These are phyloP conservation scores for Andrena flavipes DNA, from an alignment of 2,888 invertebrate genomes.

Conservation along the genomic window DNA sequence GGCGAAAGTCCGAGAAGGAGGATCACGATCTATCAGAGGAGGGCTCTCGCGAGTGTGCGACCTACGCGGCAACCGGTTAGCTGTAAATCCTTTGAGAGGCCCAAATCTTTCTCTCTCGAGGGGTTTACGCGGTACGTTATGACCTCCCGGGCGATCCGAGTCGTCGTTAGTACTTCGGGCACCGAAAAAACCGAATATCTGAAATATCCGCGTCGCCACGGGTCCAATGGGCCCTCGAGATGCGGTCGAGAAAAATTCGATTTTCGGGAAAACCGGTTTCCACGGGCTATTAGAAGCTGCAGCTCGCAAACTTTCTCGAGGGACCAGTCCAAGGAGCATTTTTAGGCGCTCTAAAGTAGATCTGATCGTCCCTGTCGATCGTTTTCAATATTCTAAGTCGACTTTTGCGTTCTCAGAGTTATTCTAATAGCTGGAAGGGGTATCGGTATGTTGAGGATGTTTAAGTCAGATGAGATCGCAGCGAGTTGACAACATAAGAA, in stretches of 20 bases:
- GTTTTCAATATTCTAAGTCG: background rate
- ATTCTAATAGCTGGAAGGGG: no score
- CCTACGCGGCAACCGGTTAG: conserved; percentile 64
- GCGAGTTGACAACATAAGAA: background rate
- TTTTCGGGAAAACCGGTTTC: conserved; percentile 61
- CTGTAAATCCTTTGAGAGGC: conserved; percentile 62
- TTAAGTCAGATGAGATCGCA: background rate
- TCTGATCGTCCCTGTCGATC: background rate
- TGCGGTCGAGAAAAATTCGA: conserved; percentile 32
- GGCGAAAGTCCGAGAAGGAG: conserved; percentile 62
- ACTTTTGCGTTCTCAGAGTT: background rate
- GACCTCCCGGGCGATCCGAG: conserved; percentile 21
- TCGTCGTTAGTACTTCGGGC: background rate
- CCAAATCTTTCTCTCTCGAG: conserved; percentile 56
- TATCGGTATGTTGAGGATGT: no score
- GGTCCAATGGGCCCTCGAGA: background rate
- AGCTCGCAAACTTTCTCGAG: conserved; percentile 37
- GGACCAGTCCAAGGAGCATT: background rate
- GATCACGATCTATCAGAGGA: conserved; percentile 59
- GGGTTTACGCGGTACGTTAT: conserved; percentile 29
- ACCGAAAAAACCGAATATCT: background rate
- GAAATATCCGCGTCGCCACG: background rate
- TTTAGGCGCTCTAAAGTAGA: background rate
- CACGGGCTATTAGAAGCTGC: conserved; percentile 31
- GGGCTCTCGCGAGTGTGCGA: conserved; percentile 50